These are phyloP conservation scores for Stenodera caucasica DNA, from an alignment of 2,888 invertebrate genomes.

Conservation along the genomic window DNA sequence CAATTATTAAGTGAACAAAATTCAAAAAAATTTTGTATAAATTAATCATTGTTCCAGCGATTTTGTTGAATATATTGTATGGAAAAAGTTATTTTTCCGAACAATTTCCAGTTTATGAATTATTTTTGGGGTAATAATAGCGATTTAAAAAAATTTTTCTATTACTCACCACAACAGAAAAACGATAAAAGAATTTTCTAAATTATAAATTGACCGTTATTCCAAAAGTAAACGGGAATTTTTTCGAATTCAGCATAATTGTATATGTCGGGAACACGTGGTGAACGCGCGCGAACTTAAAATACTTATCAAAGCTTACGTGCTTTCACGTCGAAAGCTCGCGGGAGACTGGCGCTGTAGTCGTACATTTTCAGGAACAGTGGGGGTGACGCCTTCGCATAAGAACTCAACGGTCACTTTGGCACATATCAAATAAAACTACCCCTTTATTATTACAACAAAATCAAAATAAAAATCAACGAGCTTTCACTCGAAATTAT, in stretches of 20 bases:
- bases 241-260: not conserved
- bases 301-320: conserved; percentile 30
- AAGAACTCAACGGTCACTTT: conserved; percentile 45
- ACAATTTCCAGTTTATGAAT: not conserved
- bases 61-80: not conserved
- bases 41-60: not conserved
- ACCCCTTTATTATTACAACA: conserved; percentile 15
- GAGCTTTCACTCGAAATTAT: not conserved
- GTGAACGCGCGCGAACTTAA: conserved; percentile 31
- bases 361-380: conserved; percentile 43
- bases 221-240: not conserved
- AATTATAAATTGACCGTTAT: too few relatives aligned
- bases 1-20: not conserved
- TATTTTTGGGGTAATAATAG: conserved; percentile 4
- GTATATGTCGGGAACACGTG: conserved; percentile 31
- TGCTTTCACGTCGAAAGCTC: conserved; percentile 46
- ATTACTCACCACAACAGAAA: not conserved
- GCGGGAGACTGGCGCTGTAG: conserved; percentile 51
- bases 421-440: conserved; percentile 43
- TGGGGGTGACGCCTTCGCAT: conserved; percentile 49
- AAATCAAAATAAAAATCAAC: not conserved
- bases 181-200: too few relatives aligned
- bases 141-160: not conserved
- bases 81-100: not conserved
- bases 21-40: not conserved